Evolutionary conservation across 2,113 vertebrate species (phyloP).

Genomic region (Seriola dumerili): DNA sequence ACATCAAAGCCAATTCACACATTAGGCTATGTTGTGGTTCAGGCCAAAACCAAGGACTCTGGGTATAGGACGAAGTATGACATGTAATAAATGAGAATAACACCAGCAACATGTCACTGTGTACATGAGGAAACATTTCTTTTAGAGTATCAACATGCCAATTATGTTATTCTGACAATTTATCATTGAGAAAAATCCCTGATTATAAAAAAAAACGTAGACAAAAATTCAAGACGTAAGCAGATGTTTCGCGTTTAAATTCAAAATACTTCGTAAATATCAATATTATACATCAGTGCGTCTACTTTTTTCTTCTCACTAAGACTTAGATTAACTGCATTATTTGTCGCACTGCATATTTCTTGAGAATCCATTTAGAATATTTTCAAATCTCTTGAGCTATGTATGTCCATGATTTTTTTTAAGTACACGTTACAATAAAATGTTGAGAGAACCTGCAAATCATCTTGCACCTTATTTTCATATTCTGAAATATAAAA

Average conservation of each 20-base stretch:
- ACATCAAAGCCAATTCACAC: slow-evolving; percentile 58
- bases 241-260: not conserved
- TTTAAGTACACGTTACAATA: not conserved
- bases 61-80: not conserved
- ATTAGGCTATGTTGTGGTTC: slow-evolving; percentile 32
- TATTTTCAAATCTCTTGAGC: not conserved
- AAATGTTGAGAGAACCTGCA: not conserved
- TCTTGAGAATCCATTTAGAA: not conserved
- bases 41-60: slow-evolving; percentile 29
- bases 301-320: not conserved
- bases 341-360: not conserved
- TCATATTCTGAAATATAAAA: slow-evolving; percentile 3
- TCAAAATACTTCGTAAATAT: not conserved
- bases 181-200: not conserved
- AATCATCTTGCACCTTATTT: not conserved
- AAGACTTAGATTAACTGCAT: not conserved
- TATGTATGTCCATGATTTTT: not conserved
- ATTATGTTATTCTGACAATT: not conserved
- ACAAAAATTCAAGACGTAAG: not conserved
- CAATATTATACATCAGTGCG: not conserved
- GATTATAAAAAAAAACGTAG: slow-evolving; percentile 3
- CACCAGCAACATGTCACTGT: not conserved
- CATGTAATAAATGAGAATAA: not conserved
- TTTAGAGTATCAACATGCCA: not conserved
- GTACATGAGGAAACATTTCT: not conserved